Conservation (phyloP, 2,888 invertebrate species). For the Xestoiulus laeticollis region DNA sequence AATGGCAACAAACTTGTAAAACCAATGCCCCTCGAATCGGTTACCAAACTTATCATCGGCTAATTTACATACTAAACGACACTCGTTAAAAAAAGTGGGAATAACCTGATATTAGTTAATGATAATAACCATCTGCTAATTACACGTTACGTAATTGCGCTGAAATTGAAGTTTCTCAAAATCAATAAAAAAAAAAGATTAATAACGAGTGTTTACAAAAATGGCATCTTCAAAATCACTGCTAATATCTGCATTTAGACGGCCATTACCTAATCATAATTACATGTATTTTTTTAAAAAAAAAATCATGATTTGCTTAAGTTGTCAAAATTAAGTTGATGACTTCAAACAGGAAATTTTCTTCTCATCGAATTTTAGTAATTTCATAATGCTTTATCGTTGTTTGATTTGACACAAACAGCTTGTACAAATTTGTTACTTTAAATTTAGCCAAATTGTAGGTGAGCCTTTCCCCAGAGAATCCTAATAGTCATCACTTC, state of each 20-base stretch:
- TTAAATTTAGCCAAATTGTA: too few species aligned
- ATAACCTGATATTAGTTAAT: neutral
- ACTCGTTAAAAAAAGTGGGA: slow-evolving; percentile 8
- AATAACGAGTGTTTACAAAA: neutral
- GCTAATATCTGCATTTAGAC: neutral
- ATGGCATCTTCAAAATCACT: neutral
- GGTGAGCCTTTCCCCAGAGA: too few species aligned
- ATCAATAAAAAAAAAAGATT: slow-evolving; percentile 31
- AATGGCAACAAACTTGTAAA: slow-evolving; percentile 23
- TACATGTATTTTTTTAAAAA: neutral
- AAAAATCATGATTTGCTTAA: neutral
- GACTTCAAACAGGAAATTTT: neutral
- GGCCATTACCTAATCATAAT: neutral
- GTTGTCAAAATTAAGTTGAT: neutral
- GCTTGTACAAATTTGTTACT: too few species aligned
- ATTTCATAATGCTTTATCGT: neutral
- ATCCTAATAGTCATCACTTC: too few species aligned
- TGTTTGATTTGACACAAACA: neutral
- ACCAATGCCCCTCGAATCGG: slow-evolving; percentile 22
- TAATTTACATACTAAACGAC: slow-evolving; percentile 28
- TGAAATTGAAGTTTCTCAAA: neutral
- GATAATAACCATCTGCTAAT: slow-evolving; percentile 10
- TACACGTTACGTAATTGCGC: neutral
- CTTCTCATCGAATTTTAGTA: neutral
- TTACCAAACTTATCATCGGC: slow-evolving; percentile 8